Base-by-base conservation (phyloP, 92 coral and sea anemone genomes). In the Porites divaricata region DNA sequence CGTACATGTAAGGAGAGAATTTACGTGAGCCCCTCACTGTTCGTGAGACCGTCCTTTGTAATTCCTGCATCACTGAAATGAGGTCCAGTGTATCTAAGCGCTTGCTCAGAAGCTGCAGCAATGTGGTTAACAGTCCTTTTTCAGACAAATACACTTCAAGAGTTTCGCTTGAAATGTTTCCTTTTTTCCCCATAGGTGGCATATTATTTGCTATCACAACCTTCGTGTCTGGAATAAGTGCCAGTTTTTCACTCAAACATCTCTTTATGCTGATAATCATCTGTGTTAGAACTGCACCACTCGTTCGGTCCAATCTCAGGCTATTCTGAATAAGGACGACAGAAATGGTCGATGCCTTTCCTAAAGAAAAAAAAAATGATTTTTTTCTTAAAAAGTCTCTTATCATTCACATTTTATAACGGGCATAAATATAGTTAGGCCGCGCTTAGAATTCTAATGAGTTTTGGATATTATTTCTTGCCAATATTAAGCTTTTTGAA, bases 71-170 rank as follows among this genome's bases (percentile, higher is more conserved):
- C 6, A 71, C 28, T 17, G 75, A 17, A 21, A 71, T 41, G 53
- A 71, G 57, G 14, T 71, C 75, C 56, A 71, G 19, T 17, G 75
- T 35, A 54, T 35, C 20, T 56, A 54, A 71, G 21, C 75, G 75
- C 56, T 71, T 71, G 7, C 17, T 41, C 12, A 71, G 75, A 50
- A 71, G n/a, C 75, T 71, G 23, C 41, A 66, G 35, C 45, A 66
- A 22, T 12, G 70, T 66, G 70, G 70, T 3, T 23, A 66, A 1
- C 11, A 23, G 1, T 10, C 11, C 11, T 12, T 23, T 0, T 1
- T 6, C 3, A 22, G 9, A 4, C 41, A 1, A 45, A 22, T 12
- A 22, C 23, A 28, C 11, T 53, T 10, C 58, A 8, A 8, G 15
- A 10, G 15, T 10, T 66, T 9, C 28, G 25, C 70, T 2, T 21